Percentiles rank a stretch among this genome's conserved stretches.
phyloP scores from a whole-genome alignment of 2,797 vertebrate species.

The Hylomyscus alleni region DNA sequence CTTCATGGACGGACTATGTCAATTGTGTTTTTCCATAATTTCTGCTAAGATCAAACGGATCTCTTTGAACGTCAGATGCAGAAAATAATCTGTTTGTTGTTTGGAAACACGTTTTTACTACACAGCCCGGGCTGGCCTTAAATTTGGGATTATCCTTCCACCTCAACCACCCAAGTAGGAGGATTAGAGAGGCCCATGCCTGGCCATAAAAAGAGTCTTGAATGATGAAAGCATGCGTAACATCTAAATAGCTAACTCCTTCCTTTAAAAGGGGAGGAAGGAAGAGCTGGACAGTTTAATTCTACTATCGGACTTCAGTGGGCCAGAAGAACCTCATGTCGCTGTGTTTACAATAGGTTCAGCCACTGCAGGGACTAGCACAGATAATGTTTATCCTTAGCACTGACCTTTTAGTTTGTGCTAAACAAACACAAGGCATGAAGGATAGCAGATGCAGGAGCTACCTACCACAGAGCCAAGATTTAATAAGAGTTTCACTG shows the following conservation, averaged over 20 bases:
- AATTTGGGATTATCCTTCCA: background rate
- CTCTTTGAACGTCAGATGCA: slow-evolving; percentile 53
- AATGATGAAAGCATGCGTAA: slow-evolving; percentile 24
- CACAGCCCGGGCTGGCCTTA: background rate
- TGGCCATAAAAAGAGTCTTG: slow-evolving; percentile 35
- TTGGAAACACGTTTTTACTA: background rate
- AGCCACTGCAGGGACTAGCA: background rate
- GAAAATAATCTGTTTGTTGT: background rate
- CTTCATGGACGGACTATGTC: background rate
- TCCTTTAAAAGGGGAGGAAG: background rate
- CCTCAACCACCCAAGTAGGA: background rate
- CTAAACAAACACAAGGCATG: background rate
- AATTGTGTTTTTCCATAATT: background rate
- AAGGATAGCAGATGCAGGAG: slow-evolving; percentile 29
- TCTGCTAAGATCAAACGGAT: slow-evolving; percentile 19
- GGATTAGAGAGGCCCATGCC: background rate
- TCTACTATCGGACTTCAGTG: background rate
- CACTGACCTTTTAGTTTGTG: background rate
- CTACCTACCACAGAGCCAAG: slow-evolving; percentile 35
- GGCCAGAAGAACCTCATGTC: slow-evolving; percentile 17
- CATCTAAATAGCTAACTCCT: slow-evolving; percentile 59
- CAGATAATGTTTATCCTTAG: background rate
- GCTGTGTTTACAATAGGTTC: background rate
- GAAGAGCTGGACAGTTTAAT: background rate
- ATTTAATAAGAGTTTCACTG: slow-evolving; percentile 46